These are phyloP conservation scores for Volucella zonaria DNA, from an alignment of 2,888 invertebrate genomes.

Conservation along the genomic window DNA sequence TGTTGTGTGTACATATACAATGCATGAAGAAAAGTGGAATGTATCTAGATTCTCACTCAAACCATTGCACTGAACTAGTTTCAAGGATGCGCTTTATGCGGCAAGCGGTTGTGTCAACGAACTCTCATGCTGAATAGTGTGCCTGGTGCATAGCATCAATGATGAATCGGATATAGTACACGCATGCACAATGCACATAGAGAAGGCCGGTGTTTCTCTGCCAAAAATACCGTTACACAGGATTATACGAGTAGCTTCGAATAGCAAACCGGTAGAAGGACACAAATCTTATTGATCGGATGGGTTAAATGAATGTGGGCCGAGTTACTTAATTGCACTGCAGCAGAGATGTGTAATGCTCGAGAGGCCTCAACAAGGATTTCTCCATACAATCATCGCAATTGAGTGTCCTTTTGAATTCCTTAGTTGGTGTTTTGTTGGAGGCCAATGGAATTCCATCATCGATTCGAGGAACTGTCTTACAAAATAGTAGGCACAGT, in stretches of 20 bases:
- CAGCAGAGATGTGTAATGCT: neutral
- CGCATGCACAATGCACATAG: conserved; percentile 8
- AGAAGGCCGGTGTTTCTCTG: conserved; percentile 42
- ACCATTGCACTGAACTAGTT: conserved; percentile 64
- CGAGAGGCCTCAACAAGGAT: neutral
- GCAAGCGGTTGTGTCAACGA: conserved; percentile 64
- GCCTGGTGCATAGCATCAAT: conserved; percentile 50
- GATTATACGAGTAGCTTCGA: neutral
- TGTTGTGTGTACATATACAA: neutral
- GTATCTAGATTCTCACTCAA: conserved; percentile 12
- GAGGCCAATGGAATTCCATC: no score
- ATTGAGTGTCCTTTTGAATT: no score
- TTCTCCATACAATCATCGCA: neutral
- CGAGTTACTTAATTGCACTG: neutral
- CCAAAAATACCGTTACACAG: conserved; percentile 23
- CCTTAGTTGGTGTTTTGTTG: no score
- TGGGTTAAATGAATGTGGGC: neutral
- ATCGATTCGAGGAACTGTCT: no score
- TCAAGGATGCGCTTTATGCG: conserved; percentile 63
- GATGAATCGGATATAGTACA: conserved; percentile 23
- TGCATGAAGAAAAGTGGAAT: neutral
- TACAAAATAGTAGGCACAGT: no score
- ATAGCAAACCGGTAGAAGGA: conserved; percentile 46
- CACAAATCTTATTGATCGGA: conserved; percentile 27
- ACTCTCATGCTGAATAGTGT: conserved; percentile 28